Base-by-base conservation (phyloP, 2,797 vertebrate species). In the Pterois miles region DNA sequence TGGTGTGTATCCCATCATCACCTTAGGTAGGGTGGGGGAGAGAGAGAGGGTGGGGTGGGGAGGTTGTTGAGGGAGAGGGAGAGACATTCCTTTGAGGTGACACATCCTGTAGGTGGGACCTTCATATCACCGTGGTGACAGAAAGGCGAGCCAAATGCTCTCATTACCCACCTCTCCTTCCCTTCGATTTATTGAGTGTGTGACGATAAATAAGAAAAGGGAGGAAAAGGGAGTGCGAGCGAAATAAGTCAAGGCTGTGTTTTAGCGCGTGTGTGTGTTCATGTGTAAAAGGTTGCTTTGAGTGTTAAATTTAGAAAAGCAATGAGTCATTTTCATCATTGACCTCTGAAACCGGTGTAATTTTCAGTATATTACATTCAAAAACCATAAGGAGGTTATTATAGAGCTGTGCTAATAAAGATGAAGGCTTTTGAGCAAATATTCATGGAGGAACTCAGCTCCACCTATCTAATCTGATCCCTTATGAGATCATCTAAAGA, bases 81-180 rank as follows among this genome's bases (percentile, higher is more conserved):
- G 34, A 69, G 78, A 89, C 89, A 94, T 95, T 96, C 92, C 84
- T 89, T 56, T 43, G 90, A 94, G 88, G 89, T 94, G 93, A 95
- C 93, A 91, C 92, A 88, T 92, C 91, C 93, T 93, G 90, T 91
- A 87, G 92, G 93, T 90, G 94, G 89, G 92, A 86, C 86, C 54
- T 69, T 60, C 52, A 71, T 84, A 84, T 91, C 86, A 71, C 87
- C 40, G 64, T 85, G 91, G 90, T 93, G 92, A 95, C 93, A 86
- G 89, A 90, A 52, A 87, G 90, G 82, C 89, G 89, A 91, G 92
- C 91, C 89, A 92, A 92, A 72, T 66, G 81, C 82, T 85, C 77
- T 77, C 86, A 82, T 90, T 88, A 72, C 77, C 86, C 86, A 83
- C 90, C 78, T 89, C 74, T 80, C 57, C 85, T 86, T 89, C 86